phyloP scores from a whole-genome alignment of 2,113 vertebrate species.

The Neotragus moschatus region DNA sequence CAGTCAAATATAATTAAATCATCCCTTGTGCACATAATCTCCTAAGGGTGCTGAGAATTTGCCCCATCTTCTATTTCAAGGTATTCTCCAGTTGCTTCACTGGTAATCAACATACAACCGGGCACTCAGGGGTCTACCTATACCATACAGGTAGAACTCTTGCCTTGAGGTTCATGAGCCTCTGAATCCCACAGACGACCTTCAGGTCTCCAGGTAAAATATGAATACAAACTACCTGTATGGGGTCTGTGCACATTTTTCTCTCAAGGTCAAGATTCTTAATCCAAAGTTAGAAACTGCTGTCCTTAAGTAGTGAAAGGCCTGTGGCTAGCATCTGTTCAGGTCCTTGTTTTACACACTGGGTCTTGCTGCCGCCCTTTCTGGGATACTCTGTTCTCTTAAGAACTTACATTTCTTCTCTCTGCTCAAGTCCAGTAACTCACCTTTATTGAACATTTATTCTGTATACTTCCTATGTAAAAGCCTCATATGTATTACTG shows the following conservation, averaged over 20 bases:
- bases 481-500: background rate
- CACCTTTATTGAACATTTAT: background rate
- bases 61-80: background rate
- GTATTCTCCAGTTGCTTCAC: background rate
- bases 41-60: background rate
- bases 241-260: background rate
- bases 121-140: background rate
- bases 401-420: background rate
- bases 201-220: background rate
- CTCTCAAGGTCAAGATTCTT: background rate
- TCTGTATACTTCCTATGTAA: background rate
- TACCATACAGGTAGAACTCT: background rate
- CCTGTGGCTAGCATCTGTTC: background rate
- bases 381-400: background rate
- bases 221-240: background rate
- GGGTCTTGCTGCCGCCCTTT: background rate
- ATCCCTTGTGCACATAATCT: background rate
- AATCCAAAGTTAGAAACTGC: background rate
- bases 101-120: background rate
- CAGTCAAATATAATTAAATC: background rate
- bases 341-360: background rate
- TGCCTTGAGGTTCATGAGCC: background rate
- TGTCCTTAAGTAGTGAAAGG: background rate
- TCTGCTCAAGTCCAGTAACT: background rate
- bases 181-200: background rate